Percentiles rank a stretch among this genome's conserved stretches.
Conservation (phyloP, 1,140 invertebrate species). For the Zaprionus ghesquierei region DNA sequence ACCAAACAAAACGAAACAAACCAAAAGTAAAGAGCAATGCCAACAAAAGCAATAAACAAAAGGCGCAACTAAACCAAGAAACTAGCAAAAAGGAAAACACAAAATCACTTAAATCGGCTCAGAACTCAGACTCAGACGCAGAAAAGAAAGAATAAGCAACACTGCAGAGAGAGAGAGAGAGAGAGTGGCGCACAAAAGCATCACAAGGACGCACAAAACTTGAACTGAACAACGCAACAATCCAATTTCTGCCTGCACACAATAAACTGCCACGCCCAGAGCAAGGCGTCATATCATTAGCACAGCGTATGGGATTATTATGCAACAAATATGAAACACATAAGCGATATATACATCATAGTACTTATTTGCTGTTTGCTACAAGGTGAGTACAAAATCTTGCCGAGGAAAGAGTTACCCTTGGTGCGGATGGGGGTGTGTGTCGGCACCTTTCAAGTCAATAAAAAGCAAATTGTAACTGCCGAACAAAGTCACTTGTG, state of each 20-base stretch:
- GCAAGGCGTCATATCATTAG: conserved; percentile 41
- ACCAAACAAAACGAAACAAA: conserved; percentile 39
- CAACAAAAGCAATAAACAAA: conserved; percentile 61
- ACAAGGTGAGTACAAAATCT: conserved; percentile 72
- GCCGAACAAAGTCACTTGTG: conserved; percentile 75
- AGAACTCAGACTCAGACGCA: neutral
- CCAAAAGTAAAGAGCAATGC: conserved; percentile 50
- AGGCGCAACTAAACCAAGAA: conserved; percentile 35
- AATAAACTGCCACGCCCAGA: conserved; percentile 8
- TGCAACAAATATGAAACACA: conserved; percentile 78
- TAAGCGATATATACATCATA: conserved; percentile 73
- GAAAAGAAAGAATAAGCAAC: conserved; percentile 2
- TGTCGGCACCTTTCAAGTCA: conserved; percentile 70
- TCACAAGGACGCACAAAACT: conserved; percentile 30
- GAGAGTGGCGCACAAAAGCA: conserved; percentile 11
- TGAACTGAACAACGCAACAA: conserved; percentile 26
- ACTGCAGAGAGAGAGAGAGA: conserved; percentile 5
- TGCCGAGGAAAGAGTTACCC: too few relatives aligned
- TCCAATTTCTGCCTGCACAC: conserved; percentile 25
- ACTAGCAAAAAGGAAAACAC: conserved; percentile 39
- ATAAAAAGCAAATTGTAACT: conserved; percentile 81
- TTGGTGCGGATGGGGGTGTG: neutral
- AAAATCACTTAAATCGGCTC: conserved; percentile 67
- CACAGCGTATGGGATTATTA: conserved; percentile 66
- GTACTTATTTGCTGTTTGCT: conserved; percentile 77